phyloP scores from a whole-genome alignment of 2,113 vertebrate genomes.

The Hemichromis elongatus region DNA sequence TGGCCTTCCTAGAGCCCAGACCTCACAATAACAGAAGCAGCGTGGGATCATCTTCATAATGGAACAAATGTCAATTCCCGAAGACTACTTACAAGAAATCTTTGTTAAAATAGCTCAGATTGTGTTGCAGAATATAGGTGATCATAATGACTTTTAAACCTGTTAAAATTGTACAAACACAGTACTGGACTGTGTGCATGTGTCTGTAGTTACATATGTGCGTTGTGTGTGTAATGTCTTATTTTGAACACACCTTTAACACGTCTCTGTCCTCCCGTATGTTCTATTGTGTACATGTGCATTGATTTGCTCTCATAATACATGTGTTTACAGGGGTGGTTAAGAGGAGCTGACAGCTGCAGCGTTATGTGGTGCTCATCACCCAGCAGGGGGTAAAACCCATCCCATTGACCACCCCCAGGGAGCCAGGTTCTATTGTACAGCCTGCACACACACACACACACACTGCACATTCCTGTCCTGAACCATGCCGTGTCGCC shows the following conservation, averaged over 20 bases:
- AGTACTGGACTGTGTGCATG: neutral
- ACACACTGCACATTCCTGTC: constrained; percentile 60
- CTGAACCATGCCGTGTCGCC: constrained; percentile 40
- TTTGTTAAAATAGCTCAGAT: neutral
- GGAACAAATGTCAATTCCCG: neutral
- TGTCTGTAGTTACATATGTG: neutral
- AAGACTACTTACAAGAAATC: neutral
- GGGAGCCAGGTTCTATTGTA: constrained; percentile 68
- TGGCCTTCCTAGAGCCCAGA: neutral
- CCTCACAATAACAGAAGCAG: neutral
- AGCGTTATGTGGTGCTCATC: constrained; percentile 52
- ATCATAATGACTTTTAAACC: neutral
- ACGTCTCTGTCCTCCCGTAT: neutral
- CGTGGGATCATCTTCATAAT: neutral
- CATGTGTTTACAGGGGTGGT: constrained; percentile 24
- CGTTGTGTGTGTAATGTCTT: neutral
- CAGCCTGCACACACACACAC: constrained; percentile 40
- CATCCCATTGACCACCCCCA: constrained; percentile 60
- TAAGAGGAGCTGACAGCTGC: constrained; percentile 68
- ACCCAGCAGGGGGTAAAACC: constrained; percentile 66
- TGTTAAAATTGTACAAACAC: neutral
- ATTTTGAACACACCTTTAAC: neutral
- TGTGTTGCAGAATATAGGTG: neutral
- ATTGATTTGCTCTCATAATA: neutral
- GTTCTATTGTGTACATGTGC: neutral